A percentile compares a stretch with the other conserved stretches of the same genome.
Conservation (phyloP, 2,113 vertebrate genomes). For the Crotalus tigris region DNA sequence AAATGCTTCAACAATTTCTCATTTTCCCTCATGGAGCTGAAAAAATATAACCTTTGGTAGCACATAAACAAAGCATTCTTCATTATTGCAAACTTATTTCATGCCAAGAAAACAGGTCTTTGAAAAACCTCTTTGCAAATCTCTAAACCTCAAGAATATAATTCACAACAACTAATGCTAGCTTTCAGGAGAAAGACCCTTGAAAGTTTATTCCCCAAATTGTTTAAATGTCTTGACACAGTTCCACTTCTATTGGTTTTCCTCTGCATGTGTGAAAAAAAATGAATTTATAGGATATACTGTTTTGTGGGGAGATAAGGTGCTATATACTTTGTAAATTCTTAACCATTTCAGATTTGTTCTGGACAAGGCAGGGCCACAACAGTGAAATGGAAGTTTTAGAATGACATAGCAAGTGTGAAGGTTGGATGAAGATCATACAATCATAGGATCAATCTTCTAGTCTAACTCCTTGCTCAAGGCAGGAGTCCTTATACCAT, state of each 20-base stretch:
- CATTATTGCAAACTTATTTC: constrained; percentile 8
- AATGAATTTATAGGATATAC: constrained; percentile 20
- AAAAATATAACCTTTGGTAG: background rate
- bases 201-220: constrained; percentile 19
- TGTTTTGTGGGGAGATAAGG: background rate
- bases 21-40: background rate
- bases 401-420: background rate
- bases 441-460: too few relatives aligned
- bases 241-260: constrained; percentile 32
- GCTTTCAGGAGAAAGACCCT: constrained; percentile 23
- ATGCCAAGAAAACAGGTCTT: background rate
- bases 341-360: constrained; percentile 1
- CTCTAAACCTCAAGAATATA: constrained; percentile 11
- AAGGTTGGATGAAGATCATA: too few relatives aligned
- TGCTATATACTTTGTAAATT: constrained; percentile 20
- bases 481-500: background rate
- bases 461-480: background rate
- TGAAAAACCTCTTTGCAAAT: constrained; percentile 6
- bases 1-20: background rate
- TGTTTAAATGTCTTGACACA: constrained; percentile 26
- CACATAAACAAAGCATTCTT: constrained; percentile 3
- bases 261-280: constrained; percentile 10
- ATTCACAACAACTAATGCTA: constrained; percentile 14
- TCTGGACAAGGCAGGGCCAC: background rate
- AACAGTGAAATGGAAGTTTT: constrained; percentile 9